Percentiles rank a stretch among this genome's conserved stretches.
Evolutionary conservation across 2,797 vertebrate species (phyloP).

Genomic region (Vireo griseus): DNA sequence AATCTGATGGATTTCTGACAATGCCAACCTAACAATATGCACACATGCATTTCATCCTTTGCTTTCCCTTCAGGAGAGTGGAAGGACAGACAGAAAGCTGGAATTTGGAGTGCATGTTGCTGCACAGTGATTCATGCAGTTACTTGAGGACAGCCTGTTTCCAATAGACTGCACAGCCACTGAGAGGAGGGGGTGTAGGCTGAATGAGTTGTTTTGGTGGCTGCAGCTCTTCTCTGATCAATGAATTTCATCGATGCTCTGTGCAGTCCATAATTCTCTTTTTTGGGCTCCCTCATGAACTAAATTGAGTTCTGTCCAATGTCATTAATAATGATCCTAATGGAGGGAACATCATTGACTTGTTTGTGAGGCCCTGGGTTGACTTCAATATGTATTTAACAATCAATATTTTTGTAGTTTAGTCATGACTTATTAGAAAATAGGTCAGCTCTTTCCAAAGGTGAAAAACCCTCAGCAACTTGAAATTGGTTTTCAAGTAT

Average conservation of each 20-base stretch:
- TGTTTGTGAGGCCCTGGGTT: slow-evolving; percentile 6
- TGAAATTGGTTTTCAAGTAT: not conserved
- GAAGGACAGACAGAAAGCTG: not conserved
- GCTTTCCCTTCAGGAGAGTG: accelerated
- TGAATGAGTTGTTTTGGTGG: not conserved
- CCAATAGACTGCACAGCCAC: not conserved
- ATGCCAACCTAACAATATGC: not conserved
- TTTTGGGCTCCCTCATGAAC: not conserved
- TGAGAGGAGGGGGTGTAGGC: not conserved
- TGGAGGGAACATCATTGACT: not conserved
- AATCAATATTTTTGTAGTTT: not conserved
- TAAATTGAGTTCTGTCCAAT: not conserved
- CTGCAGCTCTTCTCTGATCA: not conserved
- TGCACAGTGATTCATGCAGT: not conserved
- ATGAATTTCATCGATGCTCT: not conserved
- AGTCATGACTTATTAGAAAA: not conserved
- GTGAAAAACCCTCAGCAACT: not conserved
- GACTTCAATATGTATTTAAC: not conserved
- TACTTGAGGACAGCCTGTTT: not conserved
- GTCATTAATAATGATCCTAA: not conserved
- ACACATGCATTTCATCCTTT: not conserved
- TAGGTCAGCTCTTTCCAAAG: not conserved
- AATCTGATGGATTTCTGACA: not conserved
- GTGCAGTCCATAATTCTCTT: not conserved
- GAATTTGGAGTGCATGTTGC: not conserved